Evolutionary conservation across 2,888 invertebrate genomes (phyloP), one percentile per base, ranked within the genome.

Genomic region (Gortyna flavago): DNA sequence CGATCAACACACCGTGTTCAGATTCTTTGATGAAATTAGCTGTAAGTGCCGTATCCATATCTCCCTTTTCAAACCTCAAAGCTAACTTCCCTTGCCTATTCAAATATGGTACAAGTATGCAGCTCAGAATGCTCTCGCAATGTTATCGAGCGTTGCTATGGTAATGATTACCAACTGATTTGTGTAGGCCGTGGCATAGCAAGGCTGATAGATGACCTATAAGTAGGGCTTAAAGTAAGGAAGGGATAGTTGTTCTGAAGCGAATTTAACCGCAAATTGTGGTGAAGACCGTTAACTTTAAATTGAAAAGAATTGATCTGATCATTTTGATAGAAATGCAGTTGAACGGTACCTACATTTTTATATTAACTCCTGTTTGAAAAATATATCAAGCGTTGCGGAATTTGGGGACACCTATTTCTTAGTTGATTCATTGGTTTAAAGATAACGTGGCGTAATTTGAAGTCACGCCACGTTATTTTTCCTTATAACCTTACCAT

Each of bases 101-200:
- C 84, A 83, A 87, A 85, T 85, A 87, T 83, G 87, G 88, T 35
- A 41, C 59, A 44, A 65, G 44, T 44, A 88, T 81, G 87, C 71
- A 74, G 38, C 84, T 81, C 67, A 85, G 80, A 77, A 79, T 70
- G 44, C 48, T 35, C 64, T 29, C 11, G 67, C 67, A 79, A 85
- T 75, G 66, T 71, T 65, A 77, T 72, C 69, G 51, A 77, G 72
- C 65, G 64, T 75, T 54, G 61, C 73, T 69, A 77, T 59, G 74
- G 59, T 75, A 75, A 72, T 75, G 29, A n/a, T 32, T 38, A 38
- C 51, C 35, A 65, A 61, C 59, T 73, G 72, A 64, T 71, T 73
- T 69, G 61, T 79, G 71, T 79, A 64, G 59, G 32, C 59, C 62
- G 38, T 35, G 13, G 16, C 18, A 61, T 21, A 51, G 41, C 75